A percentile compares a stretch with the other conserved stretches of the same genome.
phyloP scores from a whole-genome alignment of 2,888 invertebrate species.

The Tigriopus californicus region DNA sequence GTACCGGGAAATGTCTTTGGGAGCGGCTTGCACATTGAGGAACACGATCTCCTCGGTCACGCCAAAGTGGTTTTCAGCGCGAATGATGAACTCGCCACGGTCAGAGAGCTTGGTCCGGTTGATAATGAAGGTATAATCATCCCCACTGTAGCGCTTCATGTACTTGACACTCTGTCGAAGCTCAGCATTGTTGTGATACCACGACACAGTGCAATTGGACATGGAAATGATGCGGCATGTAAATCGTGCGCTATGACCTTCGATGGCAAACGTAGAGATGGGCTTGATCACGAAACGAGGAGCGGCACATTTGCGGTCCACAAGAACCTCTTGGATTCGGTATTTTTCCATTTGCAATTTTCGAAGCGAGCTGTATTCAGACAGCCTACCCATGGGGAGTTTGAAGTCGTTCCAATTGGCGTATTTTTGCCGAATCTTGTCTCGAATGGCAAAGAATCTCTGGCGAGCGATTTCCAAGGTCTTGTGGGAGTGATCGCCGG shows the following conservation, averaged over 20 bases:
- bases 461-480: constrained; percentile 59
- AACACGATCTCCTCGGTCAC: constrained; percentile 88
- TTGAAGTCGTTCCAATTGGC: constrained; percentile 61
- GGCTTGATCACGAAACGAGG: constrained; percentile 96
- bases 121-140: constrained; percentile 92
- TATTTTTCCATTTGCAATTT: constrained; percentile 90
- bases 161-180: constrained; percentile 92
- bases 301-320: constrained; percentile 89
- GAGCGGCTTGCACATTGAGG: constrained; percentile 76
- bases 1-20: constrained; percentile 47
- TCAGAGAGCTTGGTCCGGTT: constrained; percentile 88
- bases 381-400: constrained; percentile 83
- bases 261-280: constrained; percentile 82
- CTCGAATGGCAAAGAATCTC: constrained; percentile 66
- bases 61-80: constrained; percentile 91
- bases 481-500: constrained; percentile 57
- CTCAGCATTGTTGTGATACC: constrained; percentile 84
- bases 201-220: constrained; percentile 82
- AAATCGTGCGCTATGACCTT: constrained; percentile 92
- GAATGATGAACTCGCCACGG: constrained; percentile 88
- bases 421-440: constrained; percentile 65
- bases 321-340: constrained; percentile 78
- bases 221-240: constrained; percentile 88
- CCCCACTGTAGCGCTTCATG: constrained; percentile 92
- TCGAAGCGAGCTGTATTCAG: constrained; percentile 89